A percentile compares a stretch with the other conserved stretches of the same genome.
phyloP scores from a whole-genome alignment of 2,113 vertebrate species.

The Ctenomys sociabilis region DNA sequence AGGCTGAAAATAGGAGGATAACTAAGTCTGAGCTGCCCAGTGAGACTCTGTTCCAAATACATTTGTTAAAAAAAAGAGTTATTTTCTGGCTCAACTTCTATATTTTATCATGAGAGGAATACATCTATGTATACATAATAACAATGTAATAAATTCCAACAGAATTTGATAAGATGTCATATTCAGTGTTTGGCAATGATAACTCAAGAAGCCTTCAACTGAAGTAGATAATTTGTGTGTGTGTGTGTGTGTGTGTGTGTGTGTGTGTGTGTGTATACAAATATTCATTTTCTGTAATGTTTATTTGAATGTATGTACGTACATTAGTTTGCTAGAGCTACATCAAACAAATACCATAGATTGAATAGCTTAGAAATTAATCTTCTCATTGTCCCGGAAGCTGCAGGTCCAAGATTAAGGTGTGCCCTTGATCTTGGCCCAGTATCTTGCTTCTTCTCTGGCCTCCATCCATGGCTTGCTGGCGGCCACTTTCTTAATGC shows the following conservation, averaged over 20 bases:
- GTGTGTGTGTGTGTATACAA: background rate
- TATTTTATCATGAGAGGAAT: slow-evolving; percentile 14
- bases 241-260: background rate
- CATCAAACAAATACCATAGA: background rate
- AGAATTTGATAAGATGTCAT: background rate
- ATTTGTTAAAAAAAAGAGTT: background rate
- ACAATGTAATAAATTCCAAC: background rate
- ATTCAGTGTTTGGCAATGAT: background rate
- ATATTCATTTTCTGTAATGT: background rate
- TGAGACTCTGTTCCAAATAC: too few species aligned
- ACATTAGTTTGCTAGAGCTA: background rate
- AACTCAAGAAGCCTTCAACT: background rate
- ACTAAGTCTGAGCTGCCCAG: too few species aligned
- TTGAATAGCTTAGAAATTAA: background rate
- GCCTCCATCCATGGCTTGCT: background rate
- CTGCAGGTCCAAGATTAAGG: background rate
- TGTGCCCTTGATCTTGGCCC: too few species aligned
- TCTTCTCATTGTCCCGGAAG: background rate
- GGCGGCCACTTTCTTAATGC: background rate
- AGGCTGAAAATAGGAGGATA: too few species aligned
- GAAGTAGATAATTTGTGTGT: background rate
- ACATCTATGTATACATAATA: background rate
- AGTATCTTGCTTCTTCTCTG: background rate
- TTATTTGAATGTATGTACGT: background rate
- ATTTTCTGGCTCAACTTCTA: background rate